Percentiles rank a stretch among this genome's conserved stretches.
phyloP scores from a whole-genome alignment of 1,140 invertebrate genomes.

The Nebria ingens region DNA sequence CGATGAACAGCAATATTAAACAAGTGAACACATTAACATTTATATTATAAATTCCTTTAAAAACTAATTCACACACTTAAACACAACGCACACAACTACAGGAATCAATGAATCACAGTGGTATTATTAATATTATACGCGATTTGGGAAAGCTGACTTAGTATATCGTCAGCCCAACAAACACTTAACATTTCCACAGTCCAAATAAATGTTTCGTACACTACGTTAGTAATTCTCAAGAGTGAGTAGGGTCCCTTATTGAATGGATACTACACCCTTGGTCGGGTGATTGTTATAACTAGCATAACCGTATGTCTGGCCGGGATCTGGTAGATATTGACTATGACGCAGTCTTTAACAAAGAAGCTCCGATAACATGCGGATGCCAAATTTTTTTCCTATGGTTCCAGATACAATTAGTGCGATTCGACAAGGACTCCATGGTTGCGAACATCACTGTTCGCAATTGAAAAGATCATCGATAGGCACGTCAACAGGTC shows the following conservation, averaged over 20 bases:
- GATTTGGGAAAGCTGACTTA: too few relatives aligned
- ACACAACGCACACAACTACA: neutral
- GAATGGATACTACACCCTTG: neutral
- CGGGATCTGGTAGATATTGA: neutral
- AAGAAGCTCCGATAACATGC: neutral
- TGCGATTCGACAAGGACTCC: conserved; percentile 12
- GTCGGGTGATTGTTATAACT: neutral
- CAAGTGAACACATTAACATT: neutral
- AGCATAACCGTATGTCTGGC: too few relatives aligned
- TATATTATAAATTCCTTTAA: neutral
- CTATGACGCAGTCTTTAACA: neutral
- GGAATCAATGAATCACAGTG: conserved; percentile 2
- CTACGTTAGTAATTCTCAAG: too few relatives aligned
- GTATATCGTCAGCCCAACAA: too few relatives aligned
- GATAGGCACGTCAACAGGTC: too few relatives aligned
- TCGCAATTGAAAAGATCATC: neutral
- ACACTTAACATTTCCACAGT: too few relatives aligned
- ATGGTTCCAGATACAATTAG: conserved; percentile 23
- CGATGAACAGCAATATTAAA: neutral
- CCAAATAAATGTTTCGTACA: too few relatives aligned
- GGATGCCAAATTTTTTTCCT: conserved; percentile 20
- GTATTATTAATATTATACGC: conserved; percentile 1
- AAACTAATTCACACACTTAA: neutral
- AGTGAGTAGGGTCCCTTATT: too few relatives aligned
- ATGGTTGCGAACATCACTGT: neutral